Evolutionary conservation across 2,888 invertebrate genomes (phyloP).

Genomic region (Machimus atricapillus): DNA sequence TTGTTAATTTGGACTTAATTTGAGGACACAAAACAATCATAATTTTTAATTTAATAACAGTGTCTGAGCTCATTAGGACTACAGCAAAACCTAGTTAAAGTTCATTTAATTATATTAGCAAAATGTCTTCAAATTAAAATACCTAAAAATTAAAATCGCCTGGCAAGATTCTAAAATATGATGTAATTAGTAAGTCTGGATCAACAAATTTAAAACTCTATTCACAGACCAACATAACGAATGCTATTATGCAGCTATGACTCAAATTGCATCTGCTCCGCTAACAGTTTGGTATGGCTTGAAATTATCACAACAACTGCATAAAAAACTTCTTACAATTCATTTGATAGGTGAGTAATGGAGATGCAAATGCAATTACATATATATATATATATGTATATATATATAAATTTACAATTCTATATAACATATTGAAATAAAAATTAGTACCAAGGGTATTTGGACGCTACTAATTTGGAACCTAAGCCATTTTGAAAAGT

Average conservation of each 20-base stretch:
- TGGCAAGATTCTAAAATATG: not conserved
- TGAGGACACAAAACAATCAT: not conserved
- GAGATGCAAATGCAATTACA: not conserved
- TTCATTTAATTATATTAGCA: too few relatives aligned
- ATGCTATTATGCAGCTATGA: slow-evolving; percentile 70
- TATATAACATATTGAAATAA: not conserved
- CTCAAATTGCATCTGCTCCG: slow-evolving; percentile 72
- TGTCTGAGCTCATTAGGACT: too few relatives aligned
- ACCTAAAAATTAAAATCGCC: too few relatives aligned
- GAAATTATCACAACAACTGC: slow-evolving; percentile 58
- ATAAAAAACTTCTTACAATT: slow-evolving; percentile 53
- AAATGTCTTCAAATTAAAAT: too few relatives aligned
- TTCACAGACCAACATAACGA: slow-evolving; percentile 52
- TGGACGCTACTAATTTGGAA: too few relatives aligned
- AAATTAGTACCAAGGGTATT: too few relatives aligned
- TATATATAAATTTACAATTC: slow-evolving; percentile 51
- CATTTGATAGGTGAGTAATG: slow-evolving; percentile 55
- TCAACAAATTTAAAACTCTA: not conserved
- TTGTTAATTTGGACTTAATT: not conserved
- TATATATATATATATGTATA: too few relatives aligned
- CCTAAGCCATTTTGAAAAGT: too few relatives aligned
- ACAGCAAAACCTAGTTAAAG: too few relatives aligned
- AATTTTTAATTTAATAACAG: too few relatives aligned
- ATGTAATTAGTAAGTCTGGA: not conserved
- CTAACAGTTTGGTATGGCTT: slow-evolving; percentile 69